A percentile compares a stretch with the other conserved stretches of the same genome.
phyloP scores from a whole-genome alignment of 1,140 invertebrate species.

The Sycophaga agraensis region DNA sequence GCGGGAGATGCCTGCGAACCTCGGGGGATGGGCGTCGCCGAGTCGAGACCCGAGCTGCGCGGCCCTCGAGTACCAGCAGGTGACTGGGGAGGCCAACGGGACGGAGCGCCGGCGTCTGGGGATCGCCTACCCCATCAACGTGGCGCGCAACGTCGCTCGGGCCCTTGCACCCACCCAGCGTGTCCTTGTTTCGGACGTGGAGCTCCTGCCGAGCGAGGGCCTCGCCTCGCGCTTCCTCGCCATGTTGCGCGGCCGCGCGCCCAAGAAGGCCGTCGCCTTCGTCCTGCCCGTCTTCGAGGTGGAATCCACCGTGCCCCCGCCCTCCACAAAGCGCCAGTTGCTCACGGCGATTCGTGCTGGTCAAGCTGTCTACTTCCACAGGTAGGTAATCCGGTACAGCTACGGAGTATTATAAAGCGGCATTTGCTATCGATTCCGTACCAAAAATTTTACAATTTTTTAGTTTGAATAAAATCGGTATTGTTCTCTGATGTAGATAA shows the following conservation, averaged over 20 bases:
- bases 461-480: too few relatives aligned
- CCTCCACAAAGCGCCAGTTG: conserved; percentile 62
- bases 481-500: too few relatives aligned
- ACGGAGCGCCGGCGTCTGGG: conserved; percentile 60
- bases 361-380: conserved; percentile 65
- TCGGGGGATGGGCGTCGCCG: conserved; percentile 26
- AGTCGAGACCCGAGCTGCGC: too few relatives aligned
- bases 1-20: conserved; percentile 41
- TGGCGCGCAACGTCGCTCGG: conserved; percentile 71
- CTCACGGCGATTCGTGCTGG: conserved; percentile 43
- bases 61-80: conserved; percentile 44
- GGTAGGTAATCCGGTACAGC: conserved; percentile 30
- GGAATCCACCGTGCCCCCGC: conserved; percentile 62
- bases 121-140: conserved; percentile 75
- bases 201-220: conserved; percentile 69
- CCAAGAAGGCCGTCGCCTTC: conserved; percentile 61
- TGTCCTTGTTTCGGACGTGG: conserved; percentile 76
- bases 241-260: conserved; percentile 59
- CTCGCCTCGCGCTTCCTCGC: conserved; percentile 65
- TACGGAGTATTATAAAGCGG: too few relatives aligned
- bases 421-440: too few relatives aligned
- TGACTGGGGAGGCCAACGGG: conserved; percentile 27
- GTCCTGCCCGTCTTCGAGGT: conserved; percentile 78
- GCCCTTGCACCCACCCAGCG: conserved; percentile 63
- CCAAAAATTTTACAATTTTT: too few relatives aligned